These are phyloP conservation scores for Diloba caeruleocephala DNA, from an alignment of 2,888 invertebrate genomes.

Conservation along the genomic window DNA sequence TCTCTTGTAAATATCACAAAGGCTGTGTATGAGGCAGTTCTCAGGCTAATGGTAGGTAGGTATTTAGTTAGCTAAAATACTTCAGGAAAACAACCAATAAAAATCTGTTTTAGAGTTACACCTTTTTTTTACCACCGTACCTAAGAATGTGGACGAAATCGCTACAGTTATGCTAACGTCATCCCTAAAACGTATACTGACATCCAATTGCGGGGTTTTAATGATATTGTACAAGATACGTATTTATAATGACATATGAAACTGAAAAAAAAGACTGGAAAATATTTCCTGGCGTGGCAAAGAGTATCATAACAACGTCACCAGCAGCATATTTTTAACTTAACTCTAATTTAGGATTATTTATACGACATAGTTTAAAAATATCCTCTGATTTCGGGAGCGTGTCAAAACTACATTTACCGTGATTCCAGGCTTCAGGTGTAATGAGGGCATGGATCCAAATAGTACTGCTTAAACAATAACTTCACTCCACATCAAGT, in stretches of 20 bases:
- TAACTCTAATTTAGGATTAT: constrained; percentile 61
- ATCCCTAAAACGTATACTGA: too few relatives aligned
- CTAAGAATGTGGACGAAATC: too few relatives aligned
- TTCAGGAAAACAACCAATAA: too few relatives aligned
- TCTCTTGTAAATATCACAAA: too few relatives aligned
- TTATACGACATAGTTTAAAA: constrained; percentile 68
- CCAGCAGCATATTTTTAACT: constrained; percentile 45
- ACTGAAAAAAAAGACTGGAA: too few relatives aligned
- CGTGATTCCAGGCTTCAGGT: constrained; percentile 86
- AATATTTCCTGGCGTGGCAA: constrained; percentile 2
- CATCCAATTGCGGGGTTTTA: constrained; percentile 2
- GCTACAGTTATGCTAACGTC: too few relatives aligned
- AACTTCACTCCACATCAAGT: constrained; percentile 78
- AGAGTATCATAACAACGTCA: constrained; percentile 21
- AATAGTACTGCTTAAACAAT: constrained; percentile 54
- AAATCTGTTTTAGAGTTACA: too few relatives aligned
- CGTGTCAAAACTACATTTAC: constrained; percentile 67
- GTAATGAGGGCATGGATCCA: constrained; percentile 84
- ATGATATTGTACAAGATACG: constrained; percentile 1
- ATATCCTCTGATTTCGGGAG: constrained; percentile 54
- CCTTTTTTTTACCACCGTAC: too few relatives aligned
- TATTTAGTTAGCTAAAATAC: too few relatives aligned
- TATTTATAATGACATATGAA: too few relatives aligned
- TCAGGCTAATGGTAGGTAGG: too few relatives aligned
- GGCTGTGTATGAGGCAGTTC: too few relatives aligned